phyloP scores from a whole-genome alignment of 2,113 vertebrate genomes.

The Propithecus coquereli region DNA sequence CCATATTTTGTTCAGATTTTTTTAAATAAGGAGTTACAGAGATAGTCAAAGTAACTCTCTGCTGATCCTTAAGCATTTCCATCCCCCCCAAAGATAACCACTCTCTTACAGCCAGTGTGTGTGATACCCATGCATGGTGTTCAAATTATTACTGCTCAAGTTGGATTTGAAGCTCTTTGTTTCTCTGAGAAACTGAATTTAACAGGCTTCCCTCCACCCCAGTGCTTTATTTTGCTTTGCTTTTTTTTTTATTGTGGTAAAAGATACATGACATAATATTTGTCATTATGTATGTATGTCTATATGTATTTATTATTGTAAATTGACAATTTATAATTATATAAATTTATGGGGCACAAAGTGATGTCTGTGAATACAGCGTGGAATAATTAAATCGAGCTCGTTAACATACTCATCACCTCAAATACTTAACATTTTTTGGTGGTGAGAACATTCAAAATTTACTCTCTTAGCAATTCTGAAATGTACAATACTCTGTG shows the following conservation, averaged over 20 bases:
- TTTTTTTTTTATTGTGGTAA: background rate
- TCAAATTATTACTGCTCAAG: background rate
- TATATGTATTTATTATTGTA: background rate
- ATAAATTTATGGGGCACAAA: background rate
- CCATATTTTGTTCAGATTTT: background rate
- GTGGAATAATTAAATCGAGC: background rate
- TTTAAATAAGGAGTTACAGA: background rate
- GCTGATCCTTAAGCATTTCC: background rate
- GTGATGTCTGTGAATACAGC: background rate
- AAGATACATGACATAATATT: background rate
- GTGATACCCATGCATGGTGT: rapidly evolving
- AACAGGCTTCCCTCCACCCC: background rate
- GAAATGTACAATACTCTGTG: background rate
- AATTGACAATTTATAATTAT: background rate
- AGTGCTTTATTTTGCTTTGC: background rate
- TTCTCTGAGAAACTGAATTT: background rate
- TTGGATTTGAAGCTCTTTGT: background rate
- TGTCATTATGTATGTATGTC: background rate
- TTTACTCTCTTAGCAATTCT: background rate
- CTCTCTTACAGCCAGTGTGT: background rate
- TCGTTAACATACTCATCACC: background rate
- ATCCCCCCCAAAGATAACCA: background rate
- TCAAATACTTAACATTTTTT: background rate
- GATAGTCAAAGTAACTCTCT: background rate
- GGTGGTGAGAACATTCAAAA: background rate